Evolutionary conservation across 2,888 invertebrate genomes (phyloP).

Genomic region (Trichogramma evanescens): DNA sequence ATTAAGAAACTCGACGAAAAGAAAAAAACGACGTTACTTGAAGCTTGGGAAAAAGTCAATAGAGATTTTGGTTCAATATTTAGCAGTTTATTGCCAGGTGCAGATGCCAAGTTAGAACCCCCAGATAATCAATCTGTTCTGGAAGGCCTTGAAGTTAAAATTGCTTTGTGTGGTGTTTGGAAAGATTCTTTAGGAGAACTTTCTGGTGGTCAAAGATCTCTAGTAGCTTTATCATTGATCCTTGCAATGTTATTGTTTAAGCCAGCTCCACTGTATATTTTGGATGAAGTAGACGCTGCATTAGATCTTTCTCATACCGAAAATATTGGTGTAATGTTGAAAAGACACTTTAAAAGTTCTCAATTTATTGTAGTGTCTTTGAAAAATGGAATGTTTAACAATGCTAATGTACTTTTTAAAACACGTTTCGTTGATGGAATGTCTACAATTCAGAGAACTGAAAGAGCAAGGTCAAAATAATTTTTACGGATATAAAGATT

Average conservation of each 20-base stretch:
- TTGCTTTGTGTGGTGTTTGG: slow-evolving; percentile 89
- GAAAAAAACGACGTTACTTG: slow-evolving; percentile 73
- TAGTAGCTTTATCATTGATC: slow-evolving; percentile 92
- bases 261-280: slow-evolving; percentile 95
- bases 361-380: slow-evolving; percentile 97
- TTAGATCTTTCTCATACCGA: slow-evolving; percentile 96
- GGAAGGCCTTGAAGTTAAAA: slow-evolving; percentile 83
- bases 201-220: slow-evolving; percentile 92
- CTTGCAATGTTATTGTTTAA: slow-evolving; percentile 94
- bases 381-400: slow-evolving; percentile 99
- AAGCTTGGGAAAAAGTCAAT: slow-evolving; percentile 80
- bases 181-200: slow-evolving; percentile 93
- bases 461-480: slow-evolving; percentile 28
- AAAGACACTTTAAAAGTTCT: slow-evolving; percentile 80
- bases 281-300: slow-evolving; percentile 98
- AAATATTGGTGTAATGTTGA: slow-evolving; percentile 95
- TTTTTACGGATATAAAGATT: background rate
- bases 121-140: slow-evolving; percentile 66
- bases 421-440: slow-evolving; percentile 93
- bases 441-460: slow-evolving; percentile 73
- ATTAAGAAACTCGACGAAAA: slow-evolving; percentile 86
- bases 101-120: slow-evolving; percentile 77
- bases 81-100: slow-evolving; percentile 81
- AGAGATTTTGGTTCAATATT: slow-evolving; percentile 94
- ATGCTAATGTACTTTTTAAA: slow-evolving; percentile 94